Evolutionary conservation across 1,140 invertebrate genomes (phyloP).

Genomic region (Hesperophylax magnus): DNA sequence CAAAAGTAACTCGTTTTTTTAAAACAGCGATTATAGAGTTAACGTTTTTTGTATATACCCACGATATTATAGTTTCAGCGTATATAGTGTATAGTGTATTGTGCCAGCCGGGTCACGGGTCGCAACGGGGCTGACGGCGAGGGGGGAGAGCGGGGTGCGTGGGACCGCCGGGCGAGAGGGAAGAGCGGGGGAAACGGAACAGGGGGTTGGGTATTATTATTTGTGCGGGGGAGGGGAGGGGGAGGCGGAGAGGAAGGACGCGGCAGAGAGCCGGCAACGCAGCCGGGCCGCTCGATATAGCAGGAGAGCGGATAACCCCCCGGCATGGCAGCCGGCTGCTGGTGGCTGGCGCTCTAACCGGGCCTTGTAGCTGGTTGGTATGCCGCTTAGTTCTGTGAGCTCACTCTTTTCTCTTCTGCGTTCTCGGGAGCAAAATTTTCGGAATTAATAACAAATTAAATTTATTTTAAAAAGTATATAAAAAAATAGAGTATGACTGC

Average conservation of each 20-base stretch:
- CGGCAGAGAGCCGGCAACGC: constrained; percentile 45
- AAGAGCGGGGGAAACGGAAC: not conserved
- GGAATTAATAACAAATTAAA: too few relatives aligned
- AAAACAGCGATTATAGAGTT: too few relatives aligned
- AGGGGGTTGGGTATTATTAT: not conserved
- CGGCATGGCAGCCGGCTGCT: not conserved
- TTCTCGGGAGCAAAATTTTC: too few relatives aligned
- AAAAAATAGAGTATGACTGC: too few relatives aligned
- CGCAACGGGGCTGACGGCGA: not conserved
- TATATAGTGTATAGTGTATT: too few relatives aligned
- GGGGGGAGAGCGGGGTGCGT: not conserved
- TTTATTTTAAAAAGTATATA: too few relatives aligned
- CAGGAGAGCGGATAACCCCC: constrained; percentile 1
- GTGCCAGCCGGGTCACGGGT: not conserved
- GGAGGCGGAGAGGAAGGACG: constrained; percentile 12
- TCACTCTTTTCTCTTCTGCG: too few relatives aligned
- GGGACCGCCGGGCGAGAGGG: not conserved
- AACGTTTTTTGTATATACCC: too few relatives aligned
- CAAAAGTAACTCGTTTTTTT: too few relatives aligned
- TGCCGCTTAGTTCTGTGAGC: not conserved
- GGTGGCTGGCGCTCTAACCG: not conserved
- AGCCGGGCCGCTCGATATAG: constrained; percentile 45
- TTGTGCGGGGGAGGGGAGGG: not conserved
- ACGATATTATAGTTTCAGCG: too few relatives aligned
- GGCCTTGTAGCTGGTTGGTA: not conserved